Conservation (phyloP, 2,797 vertebrate genomes). For the Helicolenus hilgendorfi region DNA sequence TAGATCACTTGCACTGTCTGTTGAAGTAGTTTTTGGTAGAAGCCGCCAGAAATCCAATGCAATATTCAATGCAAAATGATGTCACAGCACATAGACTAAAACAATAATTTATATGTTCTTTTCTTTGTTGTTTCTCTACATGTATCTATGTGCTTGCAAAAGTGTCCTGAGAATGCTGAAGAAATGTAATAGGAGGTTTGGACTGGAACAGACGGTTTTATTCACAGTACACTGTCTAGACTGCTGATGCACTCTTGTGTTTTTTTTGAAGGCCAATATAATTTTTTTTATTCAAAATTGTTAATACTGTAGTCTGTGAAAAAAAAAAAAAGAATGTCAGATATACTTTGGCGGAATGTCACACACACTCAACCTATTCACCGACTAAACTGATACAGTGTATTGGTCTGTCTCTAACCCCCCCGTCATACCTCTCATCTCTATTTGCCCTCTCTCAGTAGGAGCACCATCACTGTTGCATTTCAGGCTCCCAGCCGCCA, state of each 20-base stretch:
- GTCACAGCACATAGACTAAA: background rate
- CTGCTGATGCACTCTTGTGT: background rate
- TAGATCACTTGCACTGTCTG: too few species aligned
- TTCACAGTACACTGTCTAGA: background rate
- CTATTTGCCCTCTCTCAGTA: slow-evolving; percentile 5
- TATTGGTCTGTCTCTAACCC: background rate
- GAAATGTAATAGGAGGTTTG: background rate
- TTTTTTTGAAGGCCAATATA: background rate
- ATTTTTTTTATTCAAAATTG: background rate
- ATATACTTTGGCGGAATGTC: background rate
- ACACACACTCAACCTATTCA: background rate
- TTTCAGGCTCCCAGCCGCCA: background rate
- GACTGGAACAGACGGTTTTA: background rate
- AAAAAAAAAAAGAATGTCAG: background rate
- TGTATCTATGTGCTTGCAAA: too few species aligned
- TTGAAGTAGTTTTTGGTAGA: too few species aligned
- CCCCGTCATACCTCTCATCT: background rate
- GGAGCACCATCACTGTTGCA: background rate
- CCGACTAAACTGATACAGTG: background rate
- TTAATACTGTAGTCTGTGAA: background rate
- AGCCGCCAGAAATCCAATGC: too few species aligned
- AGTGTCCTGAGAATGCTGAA: background rate
- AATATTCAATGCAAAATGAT: background rate
- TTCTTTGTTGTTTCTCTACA: background rate
- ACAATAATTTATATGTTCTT: background rate